These are phyloP conservation scores for Poeciliopsis occidentalis DNA, from an alignment of 2,113 vertebrate genomes.

Conservation along the genomic window DNA sequence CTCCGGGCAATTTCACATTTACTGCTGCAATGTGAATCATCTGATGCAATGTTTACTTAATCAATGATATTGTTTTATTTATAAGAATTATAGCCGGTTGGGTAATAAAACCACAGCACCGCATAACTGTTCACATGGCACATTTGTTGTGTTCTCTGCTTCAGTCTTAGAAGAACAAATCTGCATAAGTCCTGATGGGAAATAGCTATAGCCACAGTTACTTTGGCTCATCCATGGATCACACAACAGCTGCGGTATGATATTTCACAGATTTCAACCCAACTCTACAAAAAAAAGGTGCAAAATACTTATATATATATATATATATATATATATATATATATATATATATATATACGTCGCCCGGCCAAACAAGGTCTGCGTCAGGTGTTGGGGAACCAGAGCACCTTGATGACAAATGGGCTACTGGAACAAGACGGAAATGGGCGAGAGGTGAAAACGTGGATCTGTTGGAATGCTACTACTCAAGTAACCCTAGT, in stretches of 20 bases:
- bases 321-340: slow-evolving; percentile 42
- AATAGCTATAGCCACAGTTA: slow-evolving; percentile 20
- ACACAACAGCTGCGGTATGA: slow-evolving; percentile 63
- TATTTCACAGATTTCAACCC: slow-evolving; percentile 55
- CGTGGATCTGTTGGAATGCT: too few relatives aligned
- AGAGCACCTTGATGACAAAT: too few relatives aligned
- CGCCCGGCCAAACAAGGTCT: too few relatives aligned
- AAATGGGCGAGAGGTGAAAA: too few relatives aligned
- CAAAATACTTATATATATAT: slow-evolving; percentile 71
- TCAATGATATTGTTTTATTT: neutral
- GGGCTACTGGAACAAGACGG: too few relatives aligned
- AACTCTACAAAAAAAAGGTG: slow-evolving; percentile 53
- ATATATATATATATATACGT: slow-evolving; percentile 21
- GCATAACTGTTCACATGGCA: slow-evolving; percentile 14
- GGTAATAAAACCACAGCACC: neutral
- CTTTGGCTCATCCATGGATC: slow-evolving; percentile 45
- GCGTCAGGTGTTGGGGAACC: too few relatives aligned
- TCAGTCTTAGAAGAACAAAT: slow-evolving; percentile 21
- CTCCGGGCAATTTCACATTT: slow-evolving; percentile 18
- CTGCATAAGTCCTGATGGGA: slow-evolving; percentile 27
- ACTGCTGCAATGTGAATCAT: slow-evolving; percentile 44
- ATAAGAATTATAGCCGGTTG: neutral
- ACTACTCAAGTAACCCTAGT: too few relatives aligned
- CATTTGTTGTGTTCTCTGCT: slow-evolving; percentile 5
- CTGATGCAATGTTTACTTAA: neutral